Evolutionary conservation across 2,888 invertebrate species (phyloP), one percentile per base, ranked within the genome.

Genomic region (Megamerina dolium): DNA sequence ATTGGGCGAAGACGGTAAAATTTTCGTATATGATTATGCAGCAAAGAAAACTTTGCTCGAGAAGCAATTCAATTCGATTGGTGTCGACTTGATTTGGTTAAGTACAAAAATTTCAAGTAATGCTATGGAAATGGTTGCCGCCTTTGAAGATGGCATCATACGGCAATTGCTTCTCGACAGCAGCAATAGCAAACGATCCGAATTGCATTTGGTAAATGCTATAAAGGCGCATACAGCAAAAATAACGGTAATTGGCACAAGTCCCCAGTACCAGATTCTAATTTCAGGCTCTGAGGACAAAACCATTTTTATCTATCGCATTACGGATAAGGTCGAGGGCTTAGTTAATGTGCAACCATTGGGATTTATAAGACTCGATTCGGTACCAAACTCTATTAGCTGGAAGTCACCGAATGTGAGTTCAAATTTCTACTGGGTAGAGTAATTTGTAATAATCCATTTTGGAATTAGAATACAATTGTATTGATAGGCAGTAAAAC

Each of bases 21-120:
- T 93, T 2, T 80, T 83, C 52, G 72, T 89, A 3, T 88, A 86
- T 60, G 79, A 87, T 60, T 87, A 85, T 47, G 59, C 75, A 0
- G 66, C 68, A 0, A 79, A 80, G 54, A 67, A 67, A 18, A 66
- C 85, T 12, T 61, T 88, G 6, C 74, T 81, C 19, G 75, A 77
- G 48, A 77, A 81, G 51, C 74, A 77, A 42, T 86, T 80, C 62
- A 70, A 73, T 13, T 73, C 76, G 0, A 66, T 74, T 18, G 77
- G 82, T 0, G 73, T 75, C 1, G 78, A 79, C 48, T 61, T 82
- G 37, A 58, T 85, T 3, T 93, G 91, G 83, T 73, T 88, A 6
- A 83, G 87, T 12, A 58, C 75, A n/a, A 70, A 77, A 45, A 69
- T 82, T 8, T 85, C 84, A 51, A 58, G 60, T 17, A 76, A 78